These are phyloP conservation scores for Hydractinia symbiolongicarpus DNA, from an alignment of 30 jellyfish, hydroid and myxozoan species.

Conservation along the genomic window DNA sequence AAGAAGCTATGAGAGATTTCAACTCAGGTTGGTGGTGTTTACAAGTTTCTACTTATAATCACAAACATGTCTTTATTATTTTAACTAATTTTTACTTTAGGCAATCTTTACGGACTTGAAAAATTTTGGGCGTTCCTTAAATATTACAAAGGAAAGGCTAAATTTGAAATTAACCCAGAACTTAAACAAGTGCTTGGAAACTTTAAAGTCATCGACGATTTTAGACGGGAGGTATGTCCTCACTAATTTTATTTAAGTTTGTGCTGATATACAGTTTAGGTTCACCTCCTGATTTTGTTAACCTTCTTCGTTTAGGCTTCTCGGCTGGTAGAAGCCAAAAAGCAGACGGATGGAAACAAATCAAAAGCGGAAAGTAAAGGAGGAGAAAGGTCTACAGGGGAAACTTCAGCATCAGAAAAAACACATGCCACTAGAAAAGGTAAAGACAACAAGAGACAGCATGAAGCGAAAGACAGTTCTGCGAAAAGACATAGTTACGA, in stretches of 20 bases:
- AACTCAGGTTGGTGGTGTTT: conserved; percentile 48
- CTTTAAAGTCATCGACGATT: conserved; percentile 78
- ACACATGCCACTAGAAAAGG: background rate
- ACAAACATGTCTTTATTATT: background rate
- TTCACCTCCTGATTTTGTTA: background rate
- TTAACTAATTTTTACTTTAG: conserved; percentile 21
- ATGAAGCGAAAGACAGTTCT: background rate
- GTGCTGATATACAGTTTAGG: background rate
- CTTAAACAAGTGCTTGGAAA: conserved; percentile 40
- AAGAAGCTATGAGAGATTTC: conserved; percentile 80
- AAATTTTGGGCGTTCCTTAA: conserved; percentile 98
- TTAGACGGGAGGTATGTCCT: conserved; percentile 74
- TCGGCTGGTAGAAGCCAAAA: background rate
- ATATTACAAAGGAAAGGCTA: conserved; percentile 89
- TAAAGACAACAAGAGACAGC: background rate
- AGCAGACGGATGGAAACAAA: background rate
- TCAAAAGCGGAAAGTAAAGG: background rate
- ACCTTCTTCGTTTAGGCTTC: background rate
- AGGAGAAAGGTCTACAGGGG: background rate
- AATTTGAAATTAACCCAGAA: conserved; percentile 58
- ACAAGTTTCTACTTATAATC: background rate
- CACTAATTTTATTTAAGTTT: background rate
- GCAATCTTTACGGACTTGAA: conserved; percentile 93
- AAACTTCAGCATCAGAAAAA: background rate
- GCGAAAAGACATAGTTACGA: background rate